Conservation (phyloP, 2,797 vertebrate species). For the Aeoliscus strigatus region DNA sequence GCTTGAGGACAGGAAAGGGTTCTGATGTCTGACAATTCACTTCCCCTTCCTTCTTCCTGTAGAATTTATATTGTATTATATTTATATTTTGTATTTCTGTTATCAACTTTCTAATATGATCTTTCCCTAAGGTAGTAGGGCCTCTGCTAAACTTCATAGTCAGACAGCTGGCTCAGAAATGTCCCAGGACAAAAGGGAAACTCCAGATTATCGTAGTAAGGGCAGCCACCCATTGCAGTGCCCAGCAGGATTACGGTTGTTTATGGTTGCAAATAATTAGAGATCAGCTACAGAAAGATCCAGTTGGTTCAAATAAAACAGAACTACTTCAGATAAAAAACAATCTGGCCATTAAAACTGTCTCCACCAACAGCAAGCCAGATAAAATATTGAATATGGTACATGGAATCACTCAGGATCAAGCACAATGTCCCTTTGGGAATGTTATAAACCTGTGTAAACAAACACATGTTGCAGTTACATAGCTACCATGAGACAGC, state of each 20-base stretch:
- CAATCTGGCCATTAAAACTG: constrained; percentile 29
- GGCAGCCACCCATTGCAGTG: constrained; percentile 53
- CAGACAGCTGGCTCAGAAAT: constrained; percentile 48
- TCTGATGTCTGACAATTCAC: constrained; percentile 6
- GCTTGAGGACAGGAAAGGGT: constrained; percentile 19
- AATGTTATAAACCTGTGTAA: constrained; percentile 16
- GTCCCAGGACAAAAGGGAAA: constrained; percentile 47
- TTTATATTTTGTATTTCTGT: too few relatives aligned
- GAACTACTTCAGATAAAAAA: constrained; percentile 20
- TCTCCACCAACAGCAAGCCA: constrained; percentile 18
- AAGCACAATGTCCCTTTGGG: constrained; percentile 5
- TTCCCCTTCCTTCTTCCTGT: constrained; percentile 2
- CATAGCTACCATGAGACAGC: constrained; percentile 5
- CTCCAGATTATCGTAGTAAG: constrained; percentile 56
- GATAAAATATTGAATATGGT: constrained; percentile 31
- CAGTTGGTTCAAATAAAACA: constrained; percentile 24
- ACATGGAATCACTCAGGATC: constrained; percentile 33
- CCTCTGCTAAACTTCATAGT: too few relatives aligned
- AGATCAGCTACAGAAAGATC: constrained; percentile 31
- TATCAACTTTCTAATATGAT: too few relatives aligned
- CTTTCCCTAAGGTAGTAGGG: too few relatives aligned
- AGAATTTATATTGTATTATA: constrained; percentile 4
- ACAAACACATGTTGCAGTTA: constrained; percentile 7
- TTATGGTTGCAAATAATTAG: constrained; percentile 64
- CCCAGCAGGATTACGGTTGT: constrained; percentile 45